Conservation (phyloP, 2,113 vertebrate species). For the human (Homo sapiens) region DNA sequence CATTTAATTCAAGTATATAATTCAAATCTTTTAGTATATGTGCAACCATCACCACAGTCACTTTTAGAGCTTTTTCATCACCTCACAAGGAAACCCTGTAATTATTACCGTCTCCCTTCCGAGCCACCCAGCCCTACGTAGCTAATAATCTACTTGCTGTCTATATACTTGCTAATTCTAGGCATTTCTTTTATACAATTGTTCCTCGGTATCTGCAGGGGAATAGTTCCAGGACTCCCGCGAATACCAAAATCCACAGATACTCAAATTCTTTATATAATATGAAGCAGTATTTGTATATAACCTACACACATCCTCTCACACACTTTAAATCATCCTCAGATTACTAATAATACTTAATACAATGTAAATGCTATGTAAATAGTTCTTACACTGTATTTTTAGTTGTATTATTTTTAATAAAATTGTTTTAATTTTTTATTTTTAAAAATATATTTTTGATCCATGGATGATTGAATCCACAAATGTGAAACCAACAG, state of each 20-base stretch:
- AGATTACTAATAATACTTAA: background rate
- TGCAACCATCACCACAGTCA: background rate
- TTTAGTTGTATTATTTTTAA: background rate
- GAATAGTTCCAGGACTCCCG: background rate
- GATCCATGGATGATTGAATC: background rate
- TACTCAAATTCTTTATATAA: background rate
- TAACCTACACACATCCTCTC: background rate
- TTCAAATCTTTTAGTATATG: too few relatives aligned
- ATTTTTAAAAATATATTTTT: background rate
- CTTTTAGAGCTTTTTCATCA: background rate
- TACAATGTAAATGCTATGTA: background rate
- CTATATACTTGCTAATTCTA: background rate
- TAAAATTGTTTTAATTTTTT: background rate
- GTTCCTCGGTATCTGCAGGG: background rate
- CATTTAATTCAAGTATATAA: too few relatives aligned
- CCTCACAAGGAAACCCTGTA: too few relatives aligned
- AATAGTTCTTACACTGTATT: background rate
- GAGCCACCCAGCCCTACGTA: fast-evolving
- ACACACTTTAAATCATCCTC: too few relatives aligned
- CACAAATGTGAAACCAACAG: background rate
- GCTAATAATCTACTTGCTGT: background rate
- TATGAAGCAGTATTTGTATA: background rate
- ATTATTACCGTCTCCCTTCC: background rate
- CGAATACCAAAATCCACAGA: background rate
- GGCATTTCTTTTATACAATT: background rate